Conservation (phyloP, 2,888 invertebrate genomes). For the Furcula furcula region DNA sequence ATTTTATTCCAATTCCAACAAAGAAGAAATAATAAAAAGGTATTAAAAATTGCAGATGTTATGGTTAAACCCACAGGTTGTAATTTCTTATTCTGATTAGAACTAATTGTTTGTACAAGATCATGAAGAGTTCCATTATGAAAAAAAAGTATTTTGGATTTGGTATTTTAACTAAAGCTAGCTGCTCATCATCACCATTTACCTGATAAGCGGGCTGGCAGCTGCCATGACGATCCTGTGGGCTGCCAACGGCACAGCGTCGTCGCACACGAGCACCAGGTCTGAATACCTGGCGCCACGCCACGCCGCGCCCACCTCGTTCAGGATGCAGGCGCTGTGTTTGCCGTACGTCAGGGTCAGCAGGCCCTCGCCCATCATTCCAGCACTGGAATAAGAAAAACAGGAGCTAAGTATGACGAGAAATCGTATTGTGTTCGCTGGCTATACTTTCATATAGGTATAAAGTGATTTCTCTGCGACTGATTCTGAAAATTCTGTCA, state of each 20-base stretch:
- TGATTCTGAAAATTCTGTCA: too few species aligned
- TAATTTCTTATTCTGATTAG: too few species aligned
- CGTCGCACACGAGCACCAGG: conserved; percentile 92
- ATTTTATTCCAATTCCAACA: too few species aligned
- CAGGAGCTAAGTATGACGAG: background rate
- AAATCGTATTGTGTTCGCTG: background rate
- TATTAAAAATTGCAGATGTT: too few species aligned
- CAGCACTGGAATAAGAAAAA: conserved; percentile 63
- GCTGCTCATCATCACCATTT: conserved; percentile 25
- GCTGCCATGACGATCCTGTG: conserved; percentile 94
- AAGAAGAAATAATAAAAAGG: too few species aligned
- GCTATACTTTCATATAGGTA: too few species aligned
- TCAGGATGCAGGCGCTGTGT: conserved; percentile 95
- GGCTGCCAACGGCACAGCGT: conserved; percentile 90
- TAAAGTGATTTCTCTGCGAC: too few species aligned
- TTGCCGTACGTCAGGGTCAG: conserved; percentile 96
- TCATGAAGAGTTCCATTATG: too few species aligned
- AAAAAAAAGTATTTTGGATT: too few species aligned
- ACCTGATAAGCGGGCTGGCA: conserved; percentile 92
- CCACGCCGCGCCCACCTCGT: conserved; percentile 94
- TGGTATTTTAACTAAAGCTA: background rate
- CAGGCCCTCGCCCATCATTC: conserved; percentile 86
- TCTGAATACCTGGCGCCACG: conserved; percentile 93
- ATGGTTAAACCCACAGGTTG: too few species aligned
- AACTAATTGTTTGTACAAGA: too few species aligned